Conservation (phyloP, 2,797 vertebrate genomes). For the Sebastes trivittatus region DNA sequence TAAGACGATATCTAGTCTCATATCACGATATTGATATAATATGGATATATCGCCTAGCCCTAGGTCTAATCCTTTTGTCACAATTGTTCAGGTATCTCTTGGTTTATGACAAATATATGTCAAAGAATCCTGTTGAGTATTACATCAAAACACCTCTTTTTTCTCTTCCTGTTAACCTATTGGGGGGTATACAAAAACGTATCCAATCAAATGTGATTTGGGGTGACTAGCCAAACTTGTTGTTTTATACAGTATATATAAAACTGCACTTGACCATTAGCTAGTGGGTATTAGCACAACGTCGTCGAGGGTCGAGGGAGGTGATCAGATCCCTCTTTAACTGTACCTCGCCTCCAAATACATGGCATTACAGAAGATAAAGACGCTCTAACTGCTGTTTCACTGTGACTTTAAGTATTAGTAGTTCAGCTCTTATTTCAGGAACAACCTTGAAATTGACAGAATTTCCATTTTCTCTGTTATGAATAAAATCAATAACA, state of each 20-base stretch:
- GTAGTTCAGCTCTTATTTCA: background rate
- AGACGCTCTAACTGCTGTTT: background rate
- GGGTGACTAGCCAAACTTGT: background rate
- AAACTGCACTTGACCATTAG: background rate
- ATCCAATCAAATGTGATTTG: background rate
- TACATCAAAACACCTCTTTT: background rate
- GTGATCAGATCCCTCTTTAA: background rate
- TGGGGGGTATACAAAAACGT: background rate
- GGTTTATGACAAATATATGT: background rate
- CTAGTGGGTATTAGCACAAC: background rate
- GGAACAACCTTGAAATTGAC: background rate
- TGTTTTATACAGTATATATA: background rate
- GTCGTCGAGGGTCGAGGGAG: background rate
- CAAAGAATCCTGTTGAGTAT: background rate
- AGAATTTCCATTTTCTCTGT: background rate
- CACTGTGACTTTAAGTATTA: background rate
- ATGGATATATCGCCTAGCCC: too few relatives aligned
- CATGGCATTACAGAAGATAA: background rate
- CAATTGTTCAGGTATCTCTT: background rate
- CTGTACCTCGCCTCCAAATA: background rate
- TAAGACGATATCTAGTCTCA: too few relatives aligned
- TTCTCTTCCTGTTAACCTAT: background rate
- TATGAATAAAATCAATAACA: conserved; percentile 16
- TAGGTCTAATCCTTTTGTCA: background rate
- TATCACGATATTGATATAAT: too few relatives aligned